Conservation (phyloP, 2,113 vertebrate genomes). For the Thermophis baileyi region DNA sequence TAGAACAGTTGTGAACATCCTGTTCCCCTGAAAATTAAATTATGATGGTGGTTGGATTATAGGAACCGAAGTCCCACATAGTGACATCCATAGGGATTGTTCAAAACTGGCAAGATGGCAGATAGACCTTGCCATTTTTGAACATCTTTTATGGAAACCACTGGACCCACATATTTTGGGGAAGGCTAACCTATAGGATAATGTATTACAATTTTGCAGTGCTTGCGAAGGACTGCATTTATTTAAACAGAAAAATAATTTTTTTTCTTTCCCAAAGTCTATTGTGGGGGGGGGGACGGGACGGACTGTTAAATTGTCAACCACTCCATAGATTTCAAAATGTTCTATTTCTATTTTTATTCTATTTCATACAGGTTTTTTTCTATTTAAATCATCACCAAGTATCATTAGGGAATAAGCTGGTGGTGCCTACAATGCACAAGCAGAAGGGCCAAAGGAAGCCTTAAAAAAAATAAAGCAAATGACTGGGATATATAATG, state of each 20-base stretch:
- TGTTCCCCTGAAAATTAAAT: neutral
- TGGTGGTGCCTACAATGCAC: neutral
- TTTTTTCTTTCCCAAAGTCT: neutral
- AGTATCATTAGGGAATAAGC: neutral
- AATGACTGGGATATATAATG: neutral
- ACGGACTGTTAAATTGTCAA: slow-evolving; percentile 33
- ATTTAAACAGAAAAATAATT: neutral
- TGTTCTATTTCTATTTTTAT: neutral
- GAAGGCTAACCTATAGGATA: fast-evolving
- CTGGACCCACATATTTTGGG: neutral
- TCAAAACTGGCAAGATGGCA: neutral
- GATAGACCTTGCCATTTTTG: neutral
- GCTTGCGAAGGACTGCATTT: neutral
- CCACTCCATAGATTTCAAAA: slow-evolving; percentile 35
- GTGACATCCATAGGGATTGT: neutral
- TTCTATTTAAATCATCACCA: neutral
- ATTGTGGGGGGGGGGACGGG: no score
- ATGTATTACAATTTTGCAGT: neutral
- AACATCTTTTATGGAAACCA: neutral
- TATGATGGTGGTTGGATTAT: neutral
- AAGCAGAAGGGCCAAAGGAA: neutral
- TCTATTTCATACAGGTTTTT: neutral
- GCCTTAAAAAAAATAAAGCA: neutral
- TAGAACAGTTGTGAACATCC: neutral
- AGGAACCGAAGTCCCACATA: neutral